Conservation (phyloP, 2,113 vertebrate genomes). For the Solea senegalensis region DNA sequence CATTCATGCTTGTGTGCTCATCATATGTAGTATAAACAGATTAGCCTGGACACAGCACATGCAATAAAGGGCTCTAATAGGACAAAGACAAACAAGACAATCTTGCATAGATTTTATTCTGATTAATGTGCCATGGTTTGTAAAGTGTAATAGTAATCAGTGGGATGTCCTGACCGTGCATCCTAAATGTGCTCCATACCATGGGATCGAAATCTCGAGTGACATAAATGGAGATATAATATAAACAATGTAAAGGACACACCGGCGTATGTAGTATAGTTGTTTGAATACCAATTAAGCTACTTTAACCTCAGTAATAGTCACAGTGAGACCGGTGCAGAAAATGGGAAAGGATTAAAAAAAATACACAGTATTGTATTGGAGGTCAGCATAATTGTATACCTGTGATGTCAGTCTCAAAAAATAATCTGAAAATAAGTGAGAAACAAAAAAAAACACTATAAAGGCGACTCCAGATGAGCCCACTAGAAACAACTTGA, state of each 20-base stretch:
- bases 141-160: background rate
- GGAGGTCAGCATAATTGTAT: background rate
- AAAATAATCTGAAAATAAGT: too few species aligned
- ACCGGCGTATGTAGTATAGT: too few species aligned
- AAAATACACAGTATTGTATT: conserved; percentile 4
- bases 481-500: background rate
- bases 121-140: background rate
- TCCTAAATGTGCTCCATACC: background rate
- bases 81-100: background rate
- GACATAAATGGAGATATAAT: background rate
- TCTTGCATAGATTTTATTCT: background rate
- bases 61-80: background rate
- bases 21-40: background rate
- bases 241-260: background rate
- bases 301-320: too few species aligned
- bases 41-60: background rate
- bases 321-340: too few species aligned
- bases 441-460: background rate
- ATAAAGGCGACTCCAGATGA: background rate
- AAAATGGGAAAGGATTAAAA: too few species aligned
- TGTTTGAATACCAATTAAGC: too few species aligned
- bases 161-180: background rate
- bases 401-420: conserved; percentile 8
- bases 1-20: background rate
- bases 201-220: background rate